phyloP scores from a whole-genome alignment of 2,888 invertebrate genomes.

The Mythimna lalbum region DNA sequence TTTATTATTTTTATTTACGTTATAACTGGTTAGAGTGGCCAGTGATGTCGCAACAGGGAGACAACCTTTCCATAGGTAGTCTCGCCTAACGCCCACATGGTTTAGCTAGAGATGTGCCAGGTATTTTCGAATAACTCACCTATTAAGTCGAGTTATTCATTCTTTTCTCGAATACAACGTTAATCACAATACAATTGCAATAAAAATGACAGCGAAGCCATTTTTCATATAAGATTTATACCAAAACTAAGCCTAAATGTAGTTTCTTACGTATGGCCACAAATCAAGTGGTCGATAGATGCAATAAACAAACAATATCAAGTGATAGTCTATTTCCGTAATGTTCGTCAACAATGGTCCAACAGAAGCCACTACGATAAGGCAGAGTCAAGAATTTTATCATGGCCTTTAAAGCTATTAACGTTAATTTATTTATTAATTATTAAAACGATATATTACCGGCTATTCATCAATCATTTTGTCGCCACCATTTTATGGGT shows the following conservation, averaged over 20 bases:
- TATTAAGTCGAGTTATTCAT: conserved; percentile 13
- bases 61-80: conserved; percentile 75
- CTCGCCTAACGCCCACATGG: conserved; percentile 80
- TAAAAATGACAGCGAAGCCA: background rate
- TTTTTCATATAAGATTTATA: background rate
- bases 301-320: conserved; percentile 49
- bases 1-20: conserved; percentile 66
- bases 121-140: conserved; percentile 20
- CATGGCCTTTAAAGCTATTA: conserved; percentile 48
- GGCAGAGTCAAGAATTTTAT: conserved; percentile 59
- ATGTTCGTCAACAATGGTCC: conserved; percentile 50
- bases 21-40: conserved; percentile 57
- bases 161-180: background rate
- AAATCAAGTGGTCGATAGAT: conserved; percentile 51
- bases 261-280: conserved; percentile 37
- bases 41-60: conserved; percentile 81
- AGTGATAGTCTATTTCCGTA: conserved; percentile 58
- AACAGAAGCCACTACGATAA: conserved; percentile 54
- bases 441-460: conserved; percentile 30
- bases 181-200: background rate
- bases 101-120: conserved; percentile 67
- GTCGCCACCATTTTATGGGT: background rate
- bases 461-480: conserved; percentile 40
- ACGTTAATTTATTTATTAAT: conserved; percentile 50
- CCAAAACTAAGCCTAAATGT: conserved; percentile 7